Percentiles rank a stretch among this genome's conserved stretches.
Evolutionary conservation across 2,113 vertebrate species (phyloP).

Genomic region (Oncorhynchus nerka): DNA sequence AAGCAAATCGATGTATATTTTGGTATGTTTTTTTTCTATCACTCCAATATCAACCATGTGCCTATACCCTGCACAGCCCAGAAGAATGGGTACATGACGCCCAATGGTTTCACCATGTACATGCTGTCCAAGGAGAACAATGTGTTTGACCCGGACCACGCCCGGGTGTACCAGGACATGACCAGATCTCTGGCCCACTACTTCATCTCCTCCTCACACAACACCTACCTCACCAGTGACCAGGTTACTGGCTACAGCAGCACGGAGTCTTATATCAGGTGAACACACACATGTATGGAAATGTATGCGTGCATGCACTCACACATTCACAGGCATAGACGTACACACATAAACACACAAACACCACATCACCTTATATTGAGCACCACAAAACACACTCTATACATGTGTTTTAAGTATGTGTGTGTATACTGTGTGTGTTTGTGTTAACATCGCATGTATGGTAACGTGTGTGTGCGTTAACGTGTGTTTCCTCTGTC

Average conservation of each 20-base stretch:
- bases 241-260: slow-evolving; percentile 90
- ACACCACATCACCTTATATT: not conserved
- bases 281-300: slow-evolving; percentile 1
- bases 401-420: no score
- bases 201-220: slow-evolving; percentile 97
- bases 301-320: not conserved
- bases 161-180: slow-evolving; percentile 91
- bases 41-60: not conserved
- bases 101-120: slow-evolving; percentile 95
- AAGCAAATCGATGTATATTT: no score
- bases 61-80: slow-evolving; percentile 72
- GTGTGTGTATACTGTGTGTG: not conserved
- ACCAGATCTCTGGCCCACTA: slow-evolving; percentile 85
- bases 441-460: not conserved
- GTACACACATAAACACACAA: no score
- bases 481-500: slow-evolving; percentile 12
- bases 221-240: slow-evolving; percentile 91
- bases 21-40: no score
- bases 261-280: slow-evolving; percentile 90
- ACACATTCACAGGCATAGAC: no score
- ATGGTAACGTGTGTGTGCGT: not conserved
- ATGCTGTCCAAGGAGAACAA: slow-evolving; percentile 87
- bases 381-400: no score
- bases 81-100: slow-evolving; percentile 87
- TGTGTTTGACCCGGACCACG: slow-evolving; percentile 79